Evolutionary conservation across 2,113 vertebrate species (phyloP).

Genomic region (Proteles cristata): DNA sequence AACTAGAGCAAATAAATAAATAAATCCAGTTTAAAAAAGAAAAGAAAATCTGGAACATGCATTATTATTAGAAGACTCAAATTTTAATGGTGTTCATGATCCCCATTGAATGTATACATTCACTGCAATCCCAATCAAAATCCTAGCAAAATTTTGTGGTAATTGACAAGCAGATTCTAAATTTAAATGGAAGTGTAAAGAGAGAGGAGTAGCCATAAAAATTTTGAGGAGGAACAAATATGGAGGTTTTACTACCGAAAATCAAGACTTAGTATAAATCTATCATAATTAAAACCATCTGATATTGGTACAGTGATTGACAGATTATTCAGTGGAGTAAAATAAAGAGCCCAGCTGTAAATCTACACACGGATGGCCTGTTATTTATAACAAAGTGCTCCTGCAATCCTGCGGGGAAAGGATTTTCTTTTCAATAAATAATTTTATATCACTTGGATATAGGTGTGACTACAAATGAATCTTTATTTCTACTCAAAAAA

Average conservation of each 20-base stretch:
- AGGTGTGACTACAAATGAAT: not conserved
- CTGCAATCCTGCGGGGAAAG: not conserved
- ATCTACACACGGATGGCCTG: not conserved
- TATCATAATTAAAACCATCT: not conserved
- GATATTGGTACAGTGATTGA: not conserved
- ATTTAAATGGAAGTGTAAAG: not conserved
- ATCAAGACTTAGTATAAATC: not conserved
- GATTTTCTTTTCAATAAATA: not conserved
- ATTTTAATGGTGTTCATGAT: not conserved
- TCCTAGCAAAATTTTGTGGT: not conserved
- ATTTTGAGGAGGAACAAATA: not conserved
- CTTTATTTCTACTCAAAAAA: not conserved
- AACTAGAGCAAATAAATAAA: not conserved
- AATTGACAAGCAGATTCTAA: not conserved
- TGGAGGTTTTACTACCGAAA: not conserved
- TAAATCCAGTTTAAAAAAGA: not conserved
- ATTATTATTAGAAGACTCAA: not conserved
- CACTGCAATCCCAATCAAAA: not conserved
- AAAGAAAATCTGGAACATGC: not conserved
- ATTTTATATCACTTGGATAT: not conserved
- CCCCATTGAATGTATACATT: not conserved
- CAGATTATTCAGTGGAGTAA: not conserved
- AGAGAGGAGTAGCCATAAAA: not conserved
- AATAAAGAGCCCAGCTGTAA: not conserved
- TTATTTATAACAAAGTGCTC: not conserved